These are phyloP conservation scores for Ostrea denselamellosa DNA, from an alignment of 1,140 invertebrate species.

Conservation along the genomic window DNA sequence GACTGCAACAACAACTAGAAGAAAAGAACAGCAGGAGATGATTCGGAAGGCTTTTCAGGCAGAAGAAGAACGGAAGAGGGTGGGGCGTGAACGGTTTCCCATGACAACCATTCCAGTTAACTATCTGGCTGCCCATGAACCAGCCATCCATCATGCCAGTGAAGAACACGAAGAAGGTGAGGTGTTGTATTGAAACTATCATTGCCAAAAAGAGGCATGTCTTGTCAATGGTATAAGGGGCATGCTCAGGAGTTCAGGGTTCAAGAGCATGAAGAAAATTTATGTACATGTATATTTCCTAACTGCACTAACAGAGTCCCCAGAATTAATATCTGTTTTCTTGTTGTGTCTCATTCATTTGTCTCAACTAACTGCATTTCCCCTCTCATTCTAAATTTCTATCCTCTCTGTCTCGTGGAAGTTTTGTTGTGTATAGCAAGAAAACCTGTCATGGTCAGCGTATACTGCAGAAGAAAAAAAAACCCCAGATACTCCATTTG, in stretches of 20 bases:
- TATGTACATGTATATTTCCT: not conserved
- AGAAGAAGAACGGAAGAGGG: constrained; percentile 95
- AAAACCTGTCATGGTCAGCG: not conserved
- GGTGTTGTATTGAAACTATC: not conserved
- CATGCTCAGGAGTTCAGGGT: constrained; percentile 17
- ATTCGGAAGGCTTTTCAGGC: constrained; percentile 96
- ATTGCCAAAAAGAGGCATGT: not conserved
- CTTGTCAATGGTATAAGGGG: not conserved
- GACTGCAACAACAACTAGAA: constrained; percentile 97
- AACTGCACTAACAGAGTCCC: constrained; percentile 31
- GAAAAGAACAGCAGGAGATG: constrained; percentile 99
- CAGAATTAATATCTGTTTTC: constrained; percentile 33
- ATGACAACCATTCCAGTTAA: constrained; percentile 96
- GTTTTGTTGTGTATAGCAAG: constrained; percentile 18
- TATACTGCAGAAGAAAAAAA: not conserved
- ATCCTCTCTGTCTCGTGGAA: constrained; percentile 26
- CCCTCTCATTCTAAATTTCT: not conserved
- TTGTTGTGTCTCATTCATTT: constrained; percentile 35
- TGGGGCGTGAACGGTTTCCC: constrained; percentile 96
- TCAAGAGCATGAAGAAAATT: not conserved
- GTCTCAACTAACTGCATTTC: constrained; percentile 28
- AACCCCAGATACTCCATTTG: not conserved
- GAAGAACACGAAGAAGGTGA: constrained; percentile 79
- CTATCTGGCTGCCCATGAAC: constrained; percentile 95
- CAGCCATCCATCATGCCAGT: constrained; percentile 87